Conservation (phyloP, 2,888 invertebrate genomes). For the Heteromurus nitidus region DNA sequence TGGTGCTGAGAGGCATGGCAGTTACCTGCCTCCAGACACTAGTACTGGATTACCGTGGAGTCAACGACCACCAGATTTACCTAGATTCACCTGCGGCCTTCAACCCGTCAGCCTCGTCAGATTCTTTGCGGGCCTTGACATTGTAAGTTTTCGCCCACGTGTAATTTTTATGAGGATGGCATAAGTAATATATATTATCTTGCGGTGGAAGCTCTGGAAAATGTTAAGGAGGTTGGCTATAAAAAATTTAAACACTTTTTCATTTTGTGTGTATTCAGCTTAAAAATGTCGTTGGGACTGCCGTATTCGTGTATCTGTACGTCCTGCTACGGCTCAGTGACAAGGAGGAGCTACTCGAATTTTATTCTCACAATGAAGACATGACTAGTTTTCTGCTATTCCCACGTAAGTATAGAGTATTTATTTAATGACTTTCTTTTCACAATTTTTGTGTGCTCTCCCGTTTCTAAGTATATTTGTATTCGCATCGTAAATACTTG, state of each 20-base stretch:
- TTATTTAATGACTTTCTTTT: background rate
- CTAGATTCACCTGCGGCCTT: slow-evolving; percentile 63
- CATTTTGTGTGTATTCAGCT: slow-evolving; percentile 26
- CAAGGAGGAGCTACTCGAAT: slow-evolving; percentile 49
- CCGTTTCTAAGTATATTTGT: no score
- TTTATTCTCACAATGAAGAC: slow-evolving; percentile 62
- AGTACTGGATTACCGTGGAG: slow-evolving; percentile 63
- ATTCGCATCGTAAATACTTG: no score
- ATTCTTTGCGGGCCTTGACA: slow-evolving; percentile 63
- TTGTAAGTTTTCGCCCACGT: slow-evolving; percentile 36
- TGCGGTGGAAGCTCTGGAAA: background rate
- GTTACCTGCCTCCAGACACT: slow-evolving; percentile 57
- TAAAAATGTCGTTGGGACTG: slow-evolving; percentile 54
- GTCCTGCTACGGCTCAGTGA: slow-evolving; percentile 53
- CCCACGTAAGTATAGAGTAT: slow-evolving; percentile 45
- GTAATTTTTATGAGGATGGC: background rate
- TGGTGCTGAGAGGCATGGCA: slow-evolving; percentile 39
- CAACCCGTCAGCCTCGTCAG: slow-evolving; percentile 54
- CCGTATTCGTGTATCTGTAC: slow-evolving; percentile 58
- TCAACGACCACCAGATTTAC: slow-evolving; percentile 60
- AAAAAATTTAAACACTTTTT: background rate
- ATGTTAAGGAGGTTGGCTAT: background rate
- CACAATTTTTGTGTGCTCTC: no score
- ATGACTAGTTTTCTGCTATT: slow-evolving; percentile 55
- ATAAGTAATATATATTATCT: background rate